Base-by-base conservation (phyloP, 92 coral and sea anemone species). In the Ricordea florida region DNA sequence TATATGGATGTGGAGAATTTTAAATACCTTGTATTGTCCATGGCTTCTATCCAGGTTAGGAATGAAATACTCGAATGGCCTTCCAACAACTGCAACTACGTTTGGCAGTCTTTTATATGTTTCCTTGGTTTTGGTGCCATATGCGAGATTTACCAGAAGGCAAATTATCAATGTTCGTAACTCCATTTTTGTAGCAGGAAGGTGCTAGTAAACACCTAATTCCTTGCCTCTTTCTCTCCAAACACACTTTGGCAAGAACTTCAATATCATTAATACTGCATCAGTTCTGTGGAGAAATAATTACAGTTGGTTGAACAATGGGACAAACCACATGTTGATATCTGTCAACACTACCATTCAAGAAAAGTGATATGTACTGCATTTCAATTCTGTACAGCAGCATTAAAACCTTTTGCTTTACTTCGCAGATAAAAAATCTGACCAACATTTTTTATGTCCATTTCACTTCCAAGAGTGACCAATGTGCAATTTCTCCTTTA, bases 71-170 rank as follows among this genome's bases (percentile, higher is more conserved):
- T 85, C 60, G 62, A 94, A 94, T 32, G 88, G 84, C 59, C 86
- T 70, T 27, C 98, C 98, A 87, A 76, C 83, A 62, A 82, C 86
- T 33, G 97, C 97, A 11, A 92, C 74, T n/a, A 89, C 68, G 76
- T 94, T 80, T 56, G 93, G 87, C 11, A 91, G 85, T 68, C 72
- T 86, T 45, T 55, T 60, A 65, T 40, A 38, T 3, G 53, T 63
- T 7, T 40, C 53, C 6, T 38, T 32, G 27, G 11, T 44, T 37
- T 55, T 55, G 26, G 18, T 55, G 14, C 55, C 23, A 55, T 33
- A 27, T 16, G 24, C 11, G 27, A 70, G 41, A 27, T 63, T 55
- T 2, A 55, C 2, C 8, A 52, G 30, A 3, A 55, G 49, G 55
- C 64, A 10, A 26, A 70, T 27, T 11, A 55, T 53, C 38, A 17